Evolutionary conservation across 30 jellyfish, hydroid and myxozoan genomes (phyloP).

Genomic region (Euphysa ruthae): DNA sequence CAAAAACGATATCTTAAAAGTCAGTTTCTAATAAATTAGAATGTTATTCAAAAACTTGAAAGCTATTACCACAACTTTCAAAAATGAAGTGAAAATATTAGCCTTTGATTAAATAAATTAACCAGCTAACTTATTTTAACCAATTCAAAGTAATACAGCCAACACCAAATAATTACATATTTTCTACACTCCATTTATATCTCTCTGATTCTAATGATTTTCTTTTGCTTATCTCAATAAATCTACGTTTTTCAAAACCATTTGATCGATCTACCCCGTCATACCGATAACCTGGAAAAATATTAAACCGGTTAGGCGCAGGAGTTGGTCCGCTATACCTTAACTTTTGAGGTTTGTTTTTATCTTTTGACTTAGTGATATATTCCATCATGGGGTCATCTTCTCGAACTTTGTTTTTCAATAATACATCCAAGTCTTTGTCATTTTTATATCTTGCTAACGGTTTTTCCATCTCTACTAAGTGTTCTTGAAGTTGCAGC

Average conservation of each 20-base stretch:
- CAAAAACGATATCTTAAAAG: too few species aligned
- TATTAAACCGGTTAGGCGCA: slow-evolving; percentile 82
- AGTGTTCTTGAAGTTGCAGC: slow-evolving; percentile 43
- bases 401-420: slow-evolving; percentile 58
- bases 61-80: too few species aligned
- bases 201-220: slow-evolving; percentile 65
- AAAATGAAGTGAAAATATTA: too few species aligned
- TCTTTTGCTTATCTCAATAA: slow-evolving; percentile 53
- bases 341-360: slow-evolving; percentile 62
- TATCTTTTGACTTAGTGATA: slow-evolving; percentile 41
- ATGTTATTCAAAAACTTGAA: too few species aligned
- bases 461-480: slow-evolving; percentile 85
- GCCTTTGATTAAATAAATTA: not conserved
- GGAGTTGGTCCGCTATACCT: slow-evolving; percentile 89
- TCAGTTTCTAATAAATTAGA: too few species aligned
- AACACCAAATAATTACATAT: too few species aligned
- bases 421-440: slow-evolving; percentile 59
- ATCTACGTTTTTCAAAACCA: slow-evolving; percentile 94
- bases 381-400: slow-evolving; percentile 95
- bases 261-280: slow-evolving; percentile 99
- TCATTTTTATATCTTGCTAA: slow-evolving; percentile 91
- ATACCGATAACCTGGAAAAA: slow-evolving; percentile 97
- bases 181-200: slow-evolving; percentile 98
- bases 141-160: not conserved
- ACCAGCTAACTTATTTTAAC: not conserved